A percentile compares a stretch with the other conserved stretches of the same genome.
Evolutionary conservation across 2,888 invertebrate species (phyloP).

Genomic region (Acleris emargana): DNA sequence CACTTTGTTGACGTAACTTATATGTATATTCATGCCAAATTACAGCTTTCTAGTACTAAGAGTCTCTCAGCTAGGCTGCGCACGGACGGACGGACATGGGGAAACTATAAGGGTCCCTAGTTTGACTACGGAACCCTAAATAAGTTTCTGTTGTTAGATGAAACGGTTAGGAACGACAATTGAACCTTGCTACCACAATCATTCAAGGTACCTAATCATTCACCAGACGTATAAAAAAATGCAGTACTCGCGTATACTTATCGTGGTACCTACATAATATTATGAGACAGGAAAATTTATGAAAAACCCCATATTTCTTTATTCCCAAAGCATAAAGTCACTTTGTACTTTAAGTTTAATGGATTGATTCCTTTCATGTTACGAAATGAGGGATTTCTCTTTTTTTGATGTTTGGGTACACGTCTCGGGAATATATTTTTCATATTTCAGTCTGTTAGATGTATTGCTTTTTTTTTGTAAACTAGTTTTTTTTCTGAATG

Average conservation of each 20-base stretch:
- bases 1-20: too few species aligned
- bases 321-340: constrained; percentile 18
- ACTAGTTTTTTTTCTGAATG: too few species aligned
- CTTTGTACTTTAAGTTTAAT: constrained; percentile 25
- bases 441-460: not conserved
- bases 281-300: constrained; percentile 4
- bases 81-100: too few species aligned
- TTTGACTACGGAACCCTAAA: too few species aligned
- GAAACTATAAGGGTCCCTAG: too few species aligned
- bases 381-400: not conserved
- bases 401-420: constrained; percentile 1
- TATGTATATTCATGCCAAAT: too few species aligned
- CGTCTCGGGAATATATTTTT: not conserved
- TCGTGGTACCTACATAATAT: not conserved
- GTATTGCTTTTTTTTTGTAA: not conserved
- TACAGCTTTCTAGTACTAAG: too few species aligned
- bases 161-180: too few species aligned
- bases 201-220: not conserved
- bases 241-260: constrained; percentile 1
- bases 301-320: constrained; percentile 3
- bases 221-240: constrained; percentile 1
- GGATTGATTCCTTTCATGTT: constrained; percentile 21
- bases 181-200: too few species aligned
- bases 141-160: too few species aligned
- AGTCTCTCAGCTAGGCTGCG: too few species aligned